Conservation (phyloP, 2,888 invertebrate genomes). For the Acronicta aceris region DNA sequence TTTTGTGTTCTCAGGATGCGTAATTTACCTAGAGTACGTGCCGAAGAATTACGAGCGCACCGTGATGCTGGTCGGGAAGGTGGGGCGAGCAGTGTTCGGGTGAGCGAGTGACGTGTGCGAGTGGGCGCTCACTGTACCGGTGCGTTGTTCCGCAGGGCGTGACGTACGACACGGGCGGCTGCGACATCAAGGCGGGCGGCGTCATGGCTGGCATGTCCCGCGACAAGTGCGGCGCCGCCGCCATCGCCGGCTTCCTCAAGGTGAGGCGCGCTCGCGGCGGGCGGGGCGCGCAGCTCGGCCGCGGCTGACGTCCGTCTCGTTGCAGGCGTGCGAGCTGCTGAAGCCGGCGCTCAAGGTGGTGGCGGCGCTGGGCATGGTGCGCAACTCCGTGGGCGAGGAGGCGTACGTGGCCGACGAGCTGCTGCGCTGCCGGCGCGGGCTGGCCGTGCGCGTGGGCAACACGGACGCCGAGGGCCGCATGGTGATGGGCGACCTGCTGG, state of each 20-base stretch:
- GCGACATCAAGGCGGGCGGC: too few relatives aligned
- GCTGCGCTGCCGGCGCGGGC: conserved; percentile 94
- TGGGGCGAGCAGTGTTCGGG: conserved; percentile 23
- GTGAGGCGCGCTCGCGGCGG: too few relatives aligned
- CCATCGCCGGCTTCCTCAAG: conserved; percentile 97
- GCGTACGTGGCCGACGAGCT: conserved; percentile 97
- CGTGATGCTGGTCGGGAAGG: conserved; percentile 96
- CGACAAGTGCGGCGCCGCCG: conserved; percentile 98
- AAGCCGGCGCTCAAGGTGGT: conserved; percentile 94
- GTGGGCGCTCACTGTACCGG: too few relatives aligned
- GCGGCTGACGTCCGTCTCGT: too few relatives aligned
- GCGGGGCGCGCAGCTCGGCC: background rate
- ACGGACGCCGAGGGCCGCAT: conserved; percentile 98
- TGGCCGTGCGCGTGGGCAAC: conserved; percentile 96
- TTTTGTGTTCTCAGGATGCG: conserved; percentile 88
- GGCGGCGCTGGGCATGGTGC: conserved; percentile 95
- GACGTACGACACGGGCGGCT: conserved; percentile 96
- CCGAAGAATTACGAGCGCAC: conserved; percentile 91
- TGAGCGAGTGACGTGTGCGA: background rate
- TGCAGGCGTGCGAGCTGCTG: conserved; percentile 89
- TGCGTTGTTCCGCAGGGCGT: conserved; percentile 90
- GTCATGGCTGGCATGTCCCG: conserved; percentile 97
- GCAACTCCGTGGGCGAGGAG: conserved; percentile 97
- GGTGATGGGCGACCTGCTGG: conserved; percentile 97
- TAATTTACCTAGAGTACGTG: conserved; percentile 95